Percentiles rank a stretch among this genome's conserved stretches.
These are phyloP conservation scores for Trilocha varians DNA, from an alignment of 2,888 invertebrate genomes.

Conservation along the genomic window DNA sequence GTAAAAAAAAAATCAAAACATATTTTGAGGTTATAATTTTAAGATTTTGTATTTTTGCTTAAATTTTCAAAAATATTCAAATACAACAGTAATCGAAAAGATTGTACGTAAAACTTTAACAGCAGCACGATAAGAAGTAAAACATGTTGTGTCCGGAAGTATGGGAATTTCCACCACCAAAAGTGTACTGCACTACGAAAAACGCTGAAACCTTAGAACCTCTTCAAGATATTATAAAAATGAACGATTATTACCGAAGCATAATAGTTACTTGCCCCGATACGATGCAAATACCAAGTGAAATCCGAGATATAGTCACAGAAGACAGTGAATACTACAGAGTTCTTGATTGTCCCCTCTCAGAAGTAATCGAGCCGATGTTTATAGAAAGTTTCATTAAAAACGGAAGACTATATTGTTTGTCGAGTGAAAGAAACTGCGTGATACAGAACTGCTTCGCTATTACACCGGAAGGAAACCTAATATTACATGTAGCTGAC, in stretches of 20 bases:
- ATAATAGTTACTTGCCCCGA: constrained; percentile 53
- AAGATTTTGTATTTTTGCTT: not conserved
- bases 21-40: not conserved
- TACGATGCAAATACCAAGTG: constrained; percentile 37
- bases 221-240: constrained; percentile 27
- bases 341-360: constrained; percentile 33
- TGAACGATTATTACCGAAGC: constrained; percentile 54
- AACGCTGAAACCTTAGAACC: constrained; percentile 26
- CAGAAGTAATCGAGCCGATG: constrained; percentile 38
- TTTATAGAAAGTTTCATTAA: constrained; percentile 54
- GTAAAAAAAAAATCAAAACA: too few relatives aligned
- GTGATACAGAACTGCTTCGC: constrained; percentile 48
- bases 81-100: too few relatives aligned
- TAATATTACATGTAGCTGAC: constrained; percentile 43
- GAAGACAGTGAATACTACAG: constrained; percentile 55
- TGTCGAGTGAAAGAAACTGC: constrained; percentile 42
- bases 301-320: constrained; percentile 34
- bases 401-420: constrained; percentile 43
- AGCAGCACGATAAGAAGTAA: too few relatives aligned
- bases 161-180: constrained; percentile 48
- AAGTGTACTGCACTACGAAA: constrained; percentile 32
- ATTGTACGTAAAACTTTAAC: too few relatives aligned
- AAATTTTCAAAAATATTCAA: too few relatives aligned
- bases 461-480: constrained; percentile 46
- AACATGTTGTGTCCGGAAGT: constrained; percentile 57